Conservation (phyloP, 2,797 vertebrate species). For the Oreonectes daqikongensis region DNA sequence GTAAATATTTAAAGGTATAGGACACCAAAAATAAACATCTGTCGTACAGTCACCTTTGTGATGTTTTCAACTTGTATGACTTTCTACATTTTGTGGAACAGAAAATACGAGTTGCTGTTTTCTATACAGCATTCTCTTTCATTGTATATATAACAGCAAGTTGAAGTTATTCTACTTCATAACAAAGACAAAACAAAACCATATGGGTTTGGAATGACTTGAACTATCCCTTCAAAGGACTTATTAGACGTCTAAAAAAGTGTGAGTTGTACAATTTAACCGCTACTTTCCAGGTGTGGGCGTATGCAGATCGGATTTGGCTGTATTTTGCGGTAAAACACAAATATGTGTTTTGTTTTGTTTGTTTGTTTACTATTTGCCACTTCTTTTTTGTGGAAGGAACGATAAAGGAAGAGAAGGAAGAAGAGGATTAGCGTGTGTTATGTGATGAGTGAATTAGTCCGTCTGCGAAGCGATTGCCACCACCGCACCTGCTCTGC, state of each 20-base stretch:
- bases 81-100: background rate
- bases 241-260: constrained; percentile 24
- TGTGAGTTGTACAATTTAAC: background rate
- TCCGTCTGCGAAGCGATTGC: constrained; percentile 59
- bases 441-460: constrained; percentile 65
- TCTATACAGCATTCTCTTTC: background rate
- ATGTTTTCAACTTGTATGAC: background rate
- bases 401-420: constrained; percentile 31
- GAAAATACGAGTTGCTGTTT: background rate
- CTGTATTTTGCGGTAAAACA: constrained; percentile 45
- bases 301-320: constrained; percentile 43
- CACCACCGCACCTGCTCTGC: constrained; percentile 60
- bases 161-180: background rate
- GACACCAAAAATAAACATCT: background rate
- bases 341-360: constrained; percentile 46
- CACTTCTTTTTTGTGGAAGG: background rate
- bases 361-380: constrained; percentile 50
- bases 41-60: background rate
- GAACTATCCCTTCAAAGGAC: background rate
- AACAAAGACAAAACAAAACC: background rate
- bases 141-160: background rate
- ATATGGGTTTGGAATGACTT: background rate
- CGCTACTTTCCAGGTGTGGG: constrained; percentile 50
- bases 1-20: background rate
- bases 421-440: constrained; percentile 56